Evolutionary conservation across 2,888 invertebrate genomes (phyloP), one percentile per base, ranked within the genome.

Genomic region (Augochlorella aurata): DNA sequence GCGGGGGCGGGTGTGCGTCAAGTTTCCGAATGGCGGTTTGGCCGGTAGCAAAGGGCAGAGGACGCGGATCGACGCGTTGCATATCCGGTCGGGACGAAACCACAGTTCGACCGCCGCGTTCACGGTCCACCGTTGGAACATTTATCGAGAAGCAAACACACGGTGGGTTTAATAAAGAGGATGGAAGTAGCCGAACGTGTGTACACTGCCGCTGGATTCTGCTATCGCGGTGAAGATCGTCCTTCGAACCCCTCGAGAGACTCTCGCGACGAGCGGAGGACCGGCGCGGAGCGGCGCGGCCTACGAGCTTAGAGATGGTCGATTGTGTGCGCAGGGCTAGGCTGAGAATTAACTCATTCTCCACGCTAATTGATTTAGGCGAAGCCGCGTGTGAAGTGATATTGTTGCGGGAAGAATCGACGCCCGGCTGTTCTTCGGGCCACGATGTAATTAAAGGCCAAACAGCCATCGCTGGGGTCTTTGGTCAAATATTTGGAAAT

Each of bases 131-230:
- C 83, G 75, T 78, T 83, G 84, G 86, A 88, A 87, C 86, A 84
- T 89, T 86, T 83, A 87, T 87, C 85, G 84, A 72, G 82, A 71
- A 74, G 85, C 84, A 86, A 87, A 86, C 85, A 85, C 74, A 38
- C 29, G 29, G 68, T 80, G 84, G 81, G 86, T 82, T 88, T 88
- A 85, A 85, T 87, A 86, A 90, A 81, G 82, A 85, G 83, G 81
- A 79, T 79, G 85, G 81, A 84, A 88, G 77, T 85, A 84, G 76
- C 82, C 67, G 72, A 54, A 77, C 38, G 52, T 85, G 85, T 87
- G 81, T 82, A 80, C 69, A 79, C 71, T 76, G 63, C 68, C 18
- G 70, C 24, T 77, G 50, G 54, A 61, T 73, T 58, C 67, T 70
- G 58, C 50, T 72, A 65, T 79, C 82, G 54, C 73, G 74, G 72